Evolutionary conservation across 2,888 invertebrate species (phyloP).

Genomic region (Gisinianus flammeolus): DNA sequence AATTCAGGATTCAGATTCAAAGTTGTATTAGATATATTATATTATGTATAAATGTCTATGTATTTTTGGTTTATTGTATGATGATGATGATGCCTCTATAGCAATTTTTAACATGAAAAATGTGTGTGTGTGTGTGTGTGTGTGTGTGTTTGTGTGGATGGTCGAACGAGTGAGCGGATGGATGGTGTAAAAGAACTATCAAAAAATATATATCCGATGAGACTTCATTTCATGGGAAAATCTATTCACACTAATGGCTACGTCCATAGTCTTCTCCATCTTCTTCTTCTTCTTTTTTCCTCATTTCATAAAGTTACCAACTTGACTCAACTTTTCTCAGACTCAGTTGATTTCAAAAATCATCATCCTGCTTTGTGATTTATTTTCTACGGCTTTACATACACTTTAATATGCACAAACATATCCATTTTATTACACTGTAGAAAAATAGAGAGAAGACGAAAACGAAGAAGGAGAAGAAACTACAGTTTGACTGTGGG

Average conservation of each 20-base stretch:
- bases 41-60: neutral
- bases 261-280: slow-evolving; percentile 38
- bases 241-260: slow-evolving; percentile 48
- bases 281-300: slow-evolving; percentile 5
- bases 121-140: neutral
- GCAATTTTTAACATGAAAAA: no score
- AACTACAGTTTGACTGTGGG: no score
- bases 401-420: neutral
- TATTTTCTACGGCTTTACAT: slow-evolving; percentile 17
- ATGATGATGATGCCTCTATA: no score
- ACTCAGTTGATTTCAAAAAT: slow-evolving; percentile 35
- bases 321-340: slow-evolving; percentile 25
- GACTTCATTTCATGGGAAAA: slow-evolving; percentile 48
- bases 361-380: slow-evolving; percentile 34
- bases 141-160: neutral
- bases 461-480: no score
- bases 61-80: no score
- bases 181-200: neutral
- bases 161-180: neutral
- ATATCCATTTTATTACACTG: neutral
- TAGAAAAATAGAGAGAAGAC: no score
- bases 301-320: slow-evolving; percentile 27
- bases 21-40: neutral
- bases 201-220: slow-evolving; percentile 42
- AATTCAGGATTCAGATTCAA: neutral